A percentile compares a stretch with the other conserved stretches of the same genome.
phyloP scores from a whole-genome alignment of 1,140 invertebrate species.

The Drosophila parabipectinata region DNA sequence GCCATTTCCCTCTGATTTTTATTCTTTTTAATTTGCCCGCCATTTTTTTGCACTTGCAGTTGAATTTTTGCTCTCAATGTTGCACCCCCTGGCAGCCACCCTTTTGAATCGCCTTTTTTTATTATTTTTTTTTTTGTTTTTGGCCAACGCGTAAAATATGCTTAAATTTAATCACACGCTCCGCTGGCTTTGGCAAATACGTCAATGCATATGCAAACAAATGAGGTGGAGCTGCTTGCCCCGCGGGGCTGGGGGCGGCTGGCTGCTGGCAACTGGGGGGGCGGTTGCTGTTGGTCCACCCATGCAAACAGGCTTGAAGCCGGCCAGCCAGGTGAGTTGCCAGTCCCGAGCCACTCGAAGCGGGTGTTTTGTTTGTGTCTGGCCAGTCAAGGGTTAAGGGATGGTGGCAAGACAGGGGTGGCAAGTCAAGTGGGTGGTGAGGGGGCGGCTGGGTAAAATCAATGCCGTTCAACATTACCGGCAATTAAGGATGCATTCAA shows the following conservation, averaged over 20 bases:
- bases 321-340: slow-evolving; percentile 24
- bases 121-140: slow-evolving; percentile 27
- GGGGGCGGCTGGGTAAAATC: neutral
- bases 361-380: slow-evolving; percentile 26
- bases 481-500: slow-evolving; percentile 55
- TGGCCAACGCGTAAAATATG: slow-evolving; percentile 81
- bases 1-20: slow-evolving; percentile 62
- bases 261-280: neutral
- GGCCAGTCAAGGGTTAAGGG: slow-evolving; percentile 18
- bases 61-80: slow-evolving; percentile 76
- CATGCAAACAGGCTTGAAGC: neutral
- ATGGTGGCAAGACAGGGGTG: neutral
- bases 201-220: slow-evolving; percentile 81
- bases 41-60: slow-evolving; percentile 71
- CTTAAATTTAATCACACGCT: slow-evolving; percentile 82
- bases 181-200: slow-evolving; percentile 74
- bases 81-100: slow-evolving; percentile 29
- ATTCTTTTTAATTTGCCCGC: slow-evolving; percentile 76
- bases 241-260: neutral
- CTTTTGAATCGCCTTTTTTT: slow-evolving; percentile 27
- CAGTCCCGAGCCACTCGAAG: slow-evolving; percentile 1
- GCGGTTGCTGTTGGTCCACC: neutral
- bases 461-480: slow-evolving; percentile 42
- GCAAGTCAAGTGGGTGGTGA: neutral
- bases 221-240: slow-evolving; percentile 47